A percentile compares a stretch with the other conserved stretches of the same genome.
phyloP scores from a whole-genome alignment of 2,113 vertebrate genomes.

The Chaetodon trifascialis region DNA sequence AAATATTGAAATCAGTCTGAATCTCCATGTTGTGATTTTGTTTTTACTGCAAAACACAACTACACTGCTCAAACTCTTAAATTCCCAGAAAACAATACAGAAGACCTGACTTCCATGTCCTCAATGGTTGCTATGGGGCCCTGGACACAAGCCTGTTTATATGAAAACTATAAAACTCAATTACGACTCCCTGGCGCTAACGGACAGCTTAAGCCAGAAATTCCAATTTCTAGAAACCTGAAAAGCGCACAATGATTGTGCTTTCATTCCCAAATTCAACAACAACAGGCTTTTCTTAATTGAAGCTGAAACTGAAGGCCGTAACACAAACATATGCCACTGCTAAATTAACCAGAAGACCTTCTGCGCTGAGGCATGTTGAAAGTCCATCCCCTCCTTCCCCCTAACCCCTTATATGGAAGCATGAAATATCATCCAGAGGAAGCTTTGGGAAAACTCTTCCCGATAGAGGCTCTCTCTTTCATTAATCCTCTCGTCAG shows the following conservation, averaged over 20 bases:
- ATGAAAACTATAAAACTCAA: not conserved
- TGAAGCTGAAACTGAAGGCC: not conserved
- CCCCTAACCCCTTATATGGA: not conserved
- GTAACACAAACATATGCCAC: not conserved
- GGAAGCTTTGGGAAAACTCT: constrained; percentile 35
- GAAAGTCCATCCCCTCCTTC: not conserved
- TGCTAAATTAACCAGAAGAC: not conserved
- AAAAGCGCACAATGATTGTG: not conserved
- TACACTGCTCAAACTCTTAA: not conserved
- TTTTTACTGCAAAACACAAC: not conserved
- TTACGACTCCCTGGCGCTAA: not conserved
- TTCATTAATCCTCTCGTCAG: constrained; percentile 55
- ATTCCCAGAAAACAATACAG: not conserved
- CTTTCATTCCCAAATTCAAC: not conserved
- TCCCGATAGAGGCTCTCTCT: constrained; percentile 43
- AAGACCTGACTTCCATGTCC: not conserved
- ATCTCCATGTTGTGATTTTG: not conserved
- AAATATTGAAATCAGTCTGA: not conserved
- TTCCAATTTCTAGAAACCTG: not conserved
- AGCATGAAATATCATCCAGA: constrained; percentile 22
- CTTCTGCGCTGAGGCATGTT: not conserved
- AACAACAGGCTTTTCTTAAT: not conserved
- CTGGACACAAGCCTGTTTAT: not conserved
- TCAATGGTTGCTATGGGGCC: not conserved
- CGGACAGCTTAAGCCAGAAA: not conserved